phyloP scores from a whole-genome alignment of 2,797 vertebrate genomes.

The Falco naumanni region DNA sequence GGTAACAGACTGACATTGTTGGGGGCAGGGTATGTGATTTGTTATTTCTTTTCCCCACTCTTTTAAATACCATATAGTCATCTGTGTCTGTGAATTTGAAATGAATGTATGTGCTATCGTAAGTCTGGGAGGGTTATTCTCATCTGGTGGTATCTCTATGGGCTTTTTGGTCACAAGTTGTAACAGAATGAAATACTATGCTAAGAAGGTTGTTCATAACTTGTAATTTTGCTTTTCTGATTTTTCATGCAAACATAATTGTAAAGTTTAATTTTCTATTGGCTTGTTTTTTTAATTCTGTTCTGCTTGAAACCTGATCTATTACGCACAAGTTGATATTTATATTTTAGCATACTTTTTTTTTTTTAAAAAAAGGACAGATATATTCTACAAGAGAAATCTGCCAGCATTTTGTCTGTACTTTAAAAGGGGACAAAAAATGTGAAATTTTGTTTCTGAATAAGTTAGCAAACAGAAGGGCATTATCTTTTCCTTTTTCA shows the following conservation, averaged over 20 bases:
- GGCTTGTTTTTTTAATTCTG: neutral
- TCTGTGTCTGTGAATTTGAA: neutral
- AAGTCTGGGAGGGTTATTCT: neutral
- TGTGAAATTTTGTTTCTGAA: neutral
- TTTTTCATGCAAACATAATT: neutral
- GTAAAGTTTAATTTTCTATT: neutral
- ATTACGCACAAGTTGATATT: neutral
- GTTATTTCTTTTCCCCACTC: neutral
- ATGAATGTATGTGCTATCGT: neutral
- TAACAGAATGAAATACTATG: neutral
- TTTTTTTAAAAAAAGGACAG: neutral
- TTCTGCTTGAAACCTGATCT: neutral
- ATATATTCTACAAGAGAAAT: neutral
- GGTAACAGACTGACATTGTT: neutral
- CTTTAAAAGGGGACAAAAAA: neutral
- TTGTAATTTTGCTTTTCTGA: neutral
- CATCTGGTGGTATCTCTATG: neutral
- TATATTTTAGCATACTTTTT: neutral
- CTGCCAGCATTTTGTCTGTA: neutral
- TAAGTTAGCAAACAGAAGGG: neutral
- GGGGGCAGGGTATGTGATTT: neutral
- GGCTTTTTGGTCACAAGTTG: neutral
- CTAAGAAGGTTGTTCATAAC: neutral
- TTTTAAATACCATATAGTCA: neutral
- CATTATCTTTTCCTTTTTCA: neutral